These are phyloP conservation scores for Otolemur crassicaudatus DNA, from an alignment of 2,797 vertebrate species.

Conservation along the genomic window DNA sequence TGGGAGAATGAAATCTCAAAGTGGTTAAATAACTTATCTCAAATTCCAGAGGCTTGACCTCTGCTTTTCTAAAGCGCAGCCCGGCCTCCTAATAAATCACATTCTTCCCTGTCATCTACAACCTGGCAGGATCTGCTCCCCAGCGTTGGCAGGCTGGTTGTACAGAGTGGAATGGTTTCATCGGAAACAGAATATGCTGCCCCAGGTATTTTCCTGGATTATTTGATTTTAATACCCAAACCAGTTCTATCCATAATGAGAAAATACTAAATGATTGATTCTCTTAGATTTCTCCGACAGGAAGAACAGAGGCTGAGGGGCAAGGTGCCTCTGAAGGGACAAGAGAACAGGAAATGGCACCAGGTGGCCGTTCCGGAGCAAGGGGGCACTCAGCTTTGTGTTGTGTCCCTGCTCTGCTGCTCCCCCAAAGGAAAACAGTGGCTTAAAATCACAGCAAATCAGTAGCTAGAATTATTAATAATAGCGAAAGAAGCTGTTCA, in stretches of 20 bases:
- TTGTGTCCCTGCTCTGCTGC: neutral
- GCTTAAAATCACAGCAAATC: constrained; percentile 65
- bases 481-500: constrained; percentile 66
- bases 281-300: constrained; percentile 36
- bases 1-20: constrained; percentile 4
- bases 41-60: constrained; percentile 24
- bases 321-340: neutral
- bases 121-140: neutral
- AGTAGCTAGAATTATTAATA: constrained; percentile 73
- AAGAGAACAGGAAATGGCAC: neutral
- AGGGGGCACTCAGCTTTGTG: neutral
- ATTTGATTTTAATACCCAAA: constrained; percentile 73
- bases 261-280: constrained; percentile 22
- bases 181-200: constrained; percentile 51
- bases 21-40: neutral
- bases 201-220: constrained; percentile 59
- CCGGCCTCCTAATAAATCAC: constrained; percentile 19
- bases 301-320: neutral
- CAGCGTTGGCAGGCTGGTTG: neutral
- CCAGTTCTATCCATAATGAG: constrained; percentile 39
- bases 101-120: neutral
- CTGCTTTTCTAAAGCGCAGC: neutral
- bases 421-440: constrained; percentile 51
- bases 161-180: constrained; percentile 7
- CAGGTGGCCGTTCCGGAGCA: neutral